Percentiles rank a stretch among this genome's conserved stretches.
These are phyloP conservation scores for Eubasilissa regina DNA, from an alignment of 1,140 invertebrate genomes.

Conservation along the genomic window DNA sequence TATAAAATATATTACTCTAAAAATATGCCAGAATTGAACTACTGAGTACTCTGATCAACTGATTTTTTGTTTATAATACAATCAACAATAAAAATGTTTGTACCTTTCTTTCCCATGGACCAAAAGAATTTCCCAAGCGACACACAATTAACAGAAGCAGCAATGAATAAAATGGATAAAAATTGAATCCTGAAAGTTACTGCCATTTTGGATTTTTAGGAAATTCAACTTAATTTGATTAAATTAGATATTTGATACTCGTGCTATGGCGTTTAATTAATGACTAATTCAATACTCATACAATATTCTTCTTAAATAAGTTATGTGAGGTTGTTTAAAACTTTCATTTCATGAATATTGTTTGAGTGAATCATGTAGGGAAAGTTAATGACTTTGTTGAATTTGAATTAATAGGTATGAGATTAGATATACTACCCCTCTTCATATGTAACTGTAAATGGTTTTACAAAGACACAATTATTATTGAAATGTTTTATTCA, in stretches of 20 bases:
- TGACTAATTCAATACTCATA: not conserved
- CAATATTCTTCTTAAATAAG: not conserved
- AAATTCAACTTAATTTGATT: not conserved
- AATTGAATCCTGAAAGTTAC: not conserved
- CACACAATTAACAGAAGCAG: not conserved
- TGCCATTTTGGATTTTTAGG: slow-evolving; percentile 8
- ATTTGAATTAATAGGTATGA: too few species aligned
- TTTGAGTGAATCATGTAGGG: not conserved
- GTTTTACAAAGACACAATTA: not conserved
- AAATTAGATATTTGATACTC: too few species aligned
- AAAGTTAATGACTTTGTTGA: not conserved
- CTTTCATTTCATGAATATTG: slow-evolving; percentile 6
- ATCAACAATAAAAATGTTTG: not conserved
- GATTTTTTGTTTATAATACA: not conserved
- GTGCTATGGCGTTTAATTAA: not conserved
- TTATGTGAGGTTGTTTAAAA: not conserved
- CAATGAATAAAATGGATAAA: not conserved
- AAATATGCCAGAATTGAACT: not conserved
- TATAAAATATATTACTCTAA: too few species aligned
- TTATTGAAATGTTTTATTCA: too few species aligned
- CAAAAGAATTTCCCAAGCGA: slow-evolving; percentile 24
- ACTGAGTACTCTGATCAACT: too few species aligned
- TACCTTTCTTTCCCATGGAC: slow-evolving; percentile 31
- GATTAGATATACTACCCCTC: too few species aligned
- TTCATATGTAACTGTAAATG: not conserved